Percentiles rank a stretch among this genome's conserved stretches.
phyloP scores from a whole-genome alignment of 1,140 invertebrate genomes.

The roundworm (Caenorhabditis elegans) region WBcel235 BX284606.5:6180501-6181000 shows the following conservation, averaged over 20 bases:
- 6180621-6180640: too few relatives aligned
- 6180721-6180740: background rate
- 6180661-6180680: too few relatives aligned
- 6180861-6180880: background rate
- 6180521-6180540: constrained; percentile 1
- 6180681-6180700: too few relatives aligned
- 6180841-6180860: background rate
- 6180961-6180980: background rate
- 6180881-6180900: background rate
- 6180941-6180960: background rate
- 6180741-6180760: background rate
- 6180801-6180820: background rate
- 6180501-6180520: background rate
- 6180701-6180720: background rate
- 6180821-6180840: background rate
- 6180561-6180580: background rate
- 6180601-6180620: background rate
- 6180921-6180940: background rate
- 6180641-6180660: too few relatives aligned
- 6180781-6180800: too few relatives aligned
- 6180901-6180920: background rate
- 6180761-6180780: background rate
- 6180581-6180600: background rate
- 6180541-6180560: constrained; percentile 2
- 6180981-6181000: background rate